Evolutionary conservation across 2,113 vertebrate species (phyloP).

Genomic region (Sphyrna mokarran): DNA sequence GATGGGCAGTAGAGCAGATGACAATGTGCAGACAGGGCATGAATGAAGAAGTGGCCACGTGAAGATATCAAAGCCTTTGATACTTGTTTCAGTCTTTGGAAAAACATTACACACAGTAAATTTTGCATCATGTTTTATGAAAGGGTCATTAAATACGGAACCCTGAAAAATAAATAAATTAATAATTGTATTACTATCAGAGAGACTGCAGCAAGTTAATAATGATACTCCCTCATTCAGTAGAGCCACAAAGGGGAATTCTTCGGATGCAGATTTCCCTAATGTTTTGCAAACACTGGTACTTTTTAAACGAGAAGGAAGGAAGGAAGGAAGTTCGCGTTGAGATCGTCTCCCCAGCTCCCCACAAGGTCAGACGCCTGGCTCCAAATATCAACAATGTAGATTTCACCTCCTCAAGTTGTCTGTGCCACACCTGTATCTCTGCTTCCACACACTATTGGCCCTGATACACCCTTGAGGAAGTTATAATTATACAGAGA

Average conservation of each 20-base stretch:
- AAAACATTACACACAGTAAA: no score
- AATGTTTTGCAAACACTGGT: neutral
- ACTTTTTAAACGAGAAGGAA: neutral
- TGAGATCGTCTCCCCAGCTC: neutral
- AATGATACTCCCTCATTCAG: no score
- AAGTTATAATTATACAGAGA: neutral
- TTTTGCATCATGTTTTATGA: no score
- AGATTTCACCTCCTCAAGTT: neutral
- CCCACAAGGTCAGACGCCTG: neutral
- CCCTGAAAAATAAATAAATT: no score
- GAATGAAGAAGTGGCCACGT: no score
- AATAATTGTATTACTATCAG: no score
- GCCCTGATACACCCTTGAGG: neutral
- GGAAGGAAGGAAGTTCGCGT: neutral
- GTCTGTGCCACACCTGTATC: neutral
- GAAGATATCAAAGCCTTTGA: no score
- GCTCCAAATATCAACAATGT: neutral
- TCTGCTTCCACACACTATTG: neutral
- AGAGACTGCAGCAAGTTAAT: neutral
- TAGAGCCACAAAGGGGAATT: neutral
- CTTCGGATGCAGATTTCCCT: neutral
- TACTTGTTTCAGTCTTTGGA: no score
- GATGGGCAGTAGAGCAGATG: no score
- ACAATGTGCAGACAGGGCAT: no score
- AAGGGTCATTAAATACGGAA: no score